phyloP scores from a whole-genome alignment of 2,113 vertebrate genomes.

The Pseudopodoces humilis region DNA sequence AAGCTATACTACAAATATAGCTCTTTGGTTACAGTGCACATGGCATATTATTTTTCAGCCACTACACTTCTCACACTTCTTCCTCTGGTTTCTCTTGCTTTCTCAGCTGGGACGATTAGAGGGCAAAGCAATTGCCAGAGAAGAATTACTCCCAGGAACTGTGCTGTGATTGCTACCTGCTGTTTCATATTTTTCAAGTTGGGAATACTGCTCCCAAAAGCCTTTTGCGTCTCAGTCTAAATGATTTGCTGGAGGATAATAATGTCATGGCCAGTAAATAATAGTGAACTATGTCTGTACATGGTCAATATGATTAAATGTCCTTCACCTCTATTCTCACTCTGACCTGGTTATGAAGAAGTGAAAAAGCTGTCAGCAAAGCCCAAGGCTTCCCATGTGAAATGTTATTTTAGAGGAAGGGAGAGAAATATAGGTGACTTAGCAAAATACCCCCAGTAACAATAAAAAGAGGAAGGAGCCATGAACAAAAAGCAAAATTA shows the following conservation, averaged over 20 bases:
- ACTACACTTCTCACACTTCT: constrained; percentile 46
- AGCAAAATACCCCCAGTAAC: constrained; percentile 30
- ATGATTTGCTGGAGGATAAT: constrained; percentile 83
- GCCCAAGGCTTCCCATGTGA: constrained; percentile 32
- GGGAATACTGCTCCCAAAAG: constrained; percentile 77
- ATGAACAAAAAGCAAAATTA: constrained; percentile 25
- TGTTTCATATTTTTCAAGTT: constrained; percentile 75
- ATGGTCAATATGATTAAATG: constrained; percentile 82
- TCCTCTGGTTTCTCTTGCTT: constrained; percentile 20
- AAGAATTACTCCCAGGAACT: constrained; percentile 74
- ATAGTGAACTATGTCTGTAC: constrained; percentile 79
- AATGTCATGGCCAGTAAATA: constrained; percentile 87
- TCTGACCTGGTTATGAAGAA: constrained; percentile 69
- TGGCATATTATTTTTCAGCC: constrained; percentile 61
- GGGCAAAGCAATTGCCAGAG: constrained; percentile 76
- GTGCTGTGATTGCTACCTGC: constrained; percentile 79
- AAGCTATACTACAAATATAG: constrained; percentile 56
- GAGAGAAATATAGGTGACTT: constrained; percentile 29
- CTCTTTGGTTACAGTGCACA: constrained; percentile 29
- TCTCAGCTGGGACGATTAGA: constrained; percentile 72
- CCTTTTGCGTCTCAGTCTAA: constrained; percentile 78
- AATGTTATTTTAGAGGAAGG: constrained; percentile 54
- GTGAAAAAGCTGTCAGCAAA: constrained; percentile 51
- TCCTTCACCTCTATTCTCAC: constrained; percentile 77
- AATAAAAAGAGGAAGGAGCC: constrained; percentile 4